phyloP scores from a whole-genome alignment of 1,140 invertebrate species.

The Bombus confusus region DNA sequence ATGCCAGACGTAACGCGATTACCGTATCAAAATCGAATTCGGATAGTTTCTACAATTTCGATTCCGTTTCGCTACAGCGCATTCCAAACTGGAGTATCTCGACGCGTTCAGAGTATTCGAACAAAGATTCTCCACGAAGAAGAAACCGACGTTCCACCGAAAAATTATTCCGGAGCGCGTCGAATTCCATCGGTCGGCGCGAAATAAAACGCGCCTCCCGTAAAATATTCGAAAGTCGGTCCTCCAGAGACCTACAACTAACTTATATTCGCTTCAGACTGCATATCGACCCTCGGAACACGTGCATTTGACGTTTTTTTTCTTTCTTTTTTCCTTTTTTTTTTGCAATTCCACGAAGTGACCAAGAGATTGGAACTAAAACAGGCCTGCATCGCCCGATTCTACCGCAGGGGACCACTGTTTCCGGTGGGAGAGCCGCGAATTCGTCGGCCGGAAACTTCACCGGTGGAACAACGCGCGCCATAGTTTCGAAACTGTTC shows the following conservation, averaged over 20 bases:
- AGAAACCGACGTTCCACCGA: neutral
- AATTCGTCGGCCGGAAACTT: neutral
- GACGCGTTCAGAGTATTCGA: neutral
- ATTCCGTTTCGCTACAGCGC: neutral
- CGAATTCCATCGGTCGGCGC: conserved; percentile 17
- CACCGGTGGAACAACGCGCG: neutral
- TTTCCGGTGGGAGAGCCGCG: neutral
- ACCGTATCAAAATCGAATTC: neutral
- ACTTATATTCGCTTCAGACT: neutral
- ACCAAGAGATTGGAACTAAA: neutral
- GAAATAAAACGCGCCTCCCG: conserved; percentile 28
- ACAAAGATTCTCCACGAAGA: neutral
- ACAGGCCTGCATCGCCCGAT: neutral
- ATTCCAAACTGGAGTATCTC: neutral
- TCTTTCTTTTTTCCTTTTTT: neutral
- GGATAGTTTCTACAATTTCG: neutral
- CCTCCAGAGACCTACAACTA: neutral
- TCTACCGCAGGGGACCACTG: neutral
- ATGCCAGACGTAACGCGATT: neutral
- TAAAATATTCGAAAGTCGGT: conserved; percentile 44
- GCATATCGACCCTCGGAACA: neutral
- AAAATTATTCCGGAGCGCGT: conserved; percentile 22
- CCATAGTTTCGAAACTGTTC: neutral
- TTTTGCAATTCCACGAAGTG: conserved; percentile 27
- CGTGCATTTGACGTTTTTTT: conserved; percentile 13